A percentile compares a stretch with the other conserved stretches of the same genome.
Evolutionary conservation across 1,140 invertebrate species (phyloP).

Genomic region (Colletes gigas): DNA sequence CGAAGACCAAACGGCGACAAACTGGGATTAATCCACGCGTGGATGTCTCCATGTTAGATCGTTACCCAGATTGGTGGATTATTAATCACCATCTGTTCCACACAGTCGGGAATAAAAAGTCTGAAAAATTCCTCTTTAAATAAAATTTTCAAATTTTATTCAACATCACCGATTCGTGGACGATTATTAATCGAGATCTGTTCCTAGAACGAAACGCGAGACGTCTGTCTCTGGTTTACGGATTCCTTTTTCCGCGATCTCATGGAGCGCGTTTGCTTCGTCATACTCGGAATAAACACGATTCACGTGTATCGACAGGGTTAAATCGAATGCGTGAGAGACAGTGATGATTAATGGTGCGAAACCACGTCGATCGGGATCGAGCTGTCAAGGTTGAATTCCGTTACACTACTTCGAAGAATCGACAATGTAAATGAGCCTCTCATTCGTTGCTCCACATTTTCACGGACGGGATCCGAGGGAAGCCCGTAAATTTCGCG

Average conservation of each 20-base stretch:
- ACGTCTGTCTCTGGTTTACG: neutral
- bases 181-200: too few relatives aligned
- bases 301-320: constrained; percentile 1
- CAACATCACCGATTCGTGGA: neutral
- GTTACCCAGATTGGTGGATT: neutral
- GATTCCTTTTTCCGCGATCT: neutral
- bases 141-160: too few relatives aligned
- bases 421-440: constrained; percentile 3
- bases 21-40: neutral
- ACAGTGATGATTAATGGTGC: constrained; percentile 13
- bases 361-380: constrained; percentile 26
- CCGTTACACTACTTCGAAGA: constrained; percentile 7
- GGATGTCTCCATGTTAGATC: neutral
- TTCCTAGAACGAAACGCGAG: neutral
- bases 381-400: constrained; percentile 45
- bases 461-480: constrained; percentile 2
- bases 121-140: too few relatives aligned
- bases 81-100: neutral
- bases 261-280: neutral
- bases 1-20: neutral
- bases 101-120: too few relatives aligned
- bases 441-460: neutral
- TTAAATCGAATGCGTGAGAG: neutral
- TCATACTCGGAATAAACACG: neutral
- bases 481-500: neutral